Percentiles rank a stretch among this genome's conserved stretches.
These are phyloP conservation scores for Stegana nigrithorax DNA, from an alignment of 2,888 invertebrate genomes.

Conservation along the genomic window DNA sequence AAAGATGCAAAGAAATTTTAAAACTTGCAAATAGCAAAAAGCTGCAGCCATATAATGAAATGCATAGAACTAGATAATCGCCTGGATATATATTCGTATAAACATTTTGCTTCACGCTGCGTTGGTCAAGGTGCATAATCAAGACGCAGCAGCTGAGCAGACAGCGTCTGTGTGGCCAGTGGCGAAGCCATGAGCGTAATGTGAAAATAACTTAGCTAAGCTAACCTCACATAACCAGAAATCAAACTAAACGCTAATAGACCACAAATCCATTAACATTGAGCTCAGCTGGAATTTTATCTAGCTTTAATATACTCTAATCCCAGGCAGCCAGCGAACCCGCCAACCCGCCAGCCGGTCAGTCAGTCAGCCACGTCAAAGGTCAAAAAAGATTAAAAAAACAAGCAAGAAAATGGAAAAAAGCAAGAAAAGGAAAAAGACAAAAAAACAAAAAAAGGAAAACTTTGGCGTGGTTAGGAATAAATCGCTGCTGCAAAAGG, in stretches of 20 bases:
- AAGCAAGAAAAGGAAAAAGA: background rate
- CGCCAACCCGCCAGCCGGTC: conserved; percentile 42
- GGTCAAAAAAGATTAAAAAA: conserved; percentile 37
- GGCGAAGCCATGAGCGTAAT: too few relatives aligned
- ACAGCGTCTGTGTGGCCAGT: too few relatives aligned
- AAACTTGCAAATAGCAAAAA: too few relatives aligned
- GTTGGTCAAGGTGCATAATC: too few relatives aligned
- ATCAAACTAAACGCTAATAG: conserved; percentile 45
- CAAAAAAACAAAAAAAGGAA: background rate
- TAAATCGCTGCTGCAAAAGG: background rate
- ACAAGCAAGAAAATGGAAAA: background rate
- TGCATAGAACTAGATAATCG: too few relatives aligned
- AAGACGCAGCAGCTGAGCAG: too few relatives aligned
- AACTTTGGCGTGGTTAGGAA: background rate
- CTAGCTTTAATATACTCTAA: conserved; percentile 53
- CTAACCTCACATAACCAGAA: conserved; percentile 1
- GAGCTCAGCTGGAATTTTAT: conserved; percentile 49
- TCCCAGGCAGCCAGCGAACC: conserved; percentile 10
- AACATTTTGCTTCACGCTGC: too few relatives aligned
- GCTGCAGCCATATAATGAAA: too few relatives aligned
- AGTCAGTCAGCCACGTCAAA: conserved; percentile 40
- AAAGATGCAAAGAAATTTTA: too few relatives aligned
- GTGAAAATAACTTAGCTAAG: too few relatives aligned
- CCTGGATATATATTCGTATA: too few relatives aligned
- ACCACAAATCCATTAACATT: conserved; percentile 62